Conservation (phyloP, 37 sponge, comb jelly and placozoan genomes). For the Agelas oroides region DNA sequence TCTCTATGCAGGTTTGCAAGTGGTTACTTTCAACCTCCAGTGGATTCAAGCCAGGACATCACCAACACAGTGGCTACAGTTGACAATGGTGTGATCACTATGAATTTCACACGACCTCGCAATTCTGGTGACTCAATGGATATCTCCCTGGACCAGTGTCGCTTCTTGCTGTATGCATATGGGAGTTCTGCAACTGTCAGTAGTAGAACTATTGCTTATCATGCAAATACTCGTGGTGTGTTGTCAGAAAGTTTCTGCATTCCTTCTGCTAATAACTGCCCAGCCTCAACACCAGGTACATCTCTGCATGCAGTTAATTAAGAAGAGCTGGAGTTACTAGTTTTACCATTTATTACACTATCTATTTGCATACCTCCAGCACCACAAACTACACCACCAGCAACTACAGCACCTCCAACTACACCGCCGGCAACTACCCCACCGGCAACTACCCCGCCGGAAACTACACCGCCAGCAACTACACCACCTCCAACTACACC, state of each 20-base stretch:
- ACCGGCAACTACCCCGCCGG: no score
- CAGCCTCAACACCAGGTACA: background rate
- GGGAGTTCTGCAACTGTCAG: slow-evolving; percentile 6
- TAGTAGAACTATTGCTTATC: slow-evolving; percentile 15
- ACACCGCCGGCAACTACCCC: no score
- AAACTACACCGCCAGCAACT: no score
- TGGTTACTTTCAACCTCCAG: slow-evolving; percentile 21
- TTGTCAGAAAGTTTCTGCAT: slow-evolving; percentile 32
- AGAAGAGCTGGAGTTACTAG: no score
- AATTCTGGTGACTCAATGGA: slow-evolving; percentile 27
- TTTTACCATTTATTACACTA: no score
- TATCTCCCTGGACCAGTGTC: slow-evolving; percentile 21
- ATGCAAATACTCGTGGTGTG: slow-evolving; percentile 13
- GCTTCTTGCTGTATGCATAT: slow-evolving; percentile 47
- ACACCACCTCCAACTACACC: no score
- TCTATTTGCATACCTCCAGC: no score
- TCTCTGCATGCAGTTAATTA: no score
- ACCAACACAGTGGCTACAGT: background rate
- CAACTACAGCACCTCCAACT: no score
- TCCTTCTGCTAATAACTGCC: slow-evolving; percentile 24
- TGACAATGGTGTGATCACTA: slow-evolving; percentile 22
- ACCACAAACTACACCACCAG: no score
- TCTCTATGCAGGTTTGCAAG: slow-evolving; percentile 2
- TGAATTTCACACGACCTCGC: slow-evolving; percentile 49
- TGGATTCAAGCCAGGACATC: slow-evolving; percentile 33